Evolutionary conservation across 2,113 vertebrate genomes (phyloP).

Genomic region (Ciconia boyciana): DNA sequence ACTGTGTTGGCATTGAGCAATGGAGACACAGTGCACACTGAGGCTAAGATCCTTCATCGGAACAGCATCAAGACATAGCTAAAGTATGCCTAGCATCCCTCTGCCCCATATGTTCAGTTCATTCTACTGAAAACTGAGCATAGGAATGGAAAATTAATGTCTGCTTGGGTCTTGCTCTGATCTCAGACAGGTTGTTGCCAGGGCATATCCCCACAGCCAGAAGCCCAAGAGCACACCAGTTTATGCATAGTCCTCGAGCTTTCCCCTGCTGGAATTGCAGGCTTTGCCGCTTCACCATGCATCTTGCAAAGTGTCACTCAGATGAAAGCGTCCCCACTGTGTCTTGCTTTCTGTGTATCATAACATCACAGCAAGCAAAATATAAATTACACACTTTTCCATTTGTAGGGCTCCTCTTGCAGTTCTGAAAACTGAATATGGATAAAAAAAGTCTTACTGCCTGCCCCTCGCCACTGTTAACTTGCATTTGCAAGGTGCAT

Average conservation of each 20-base stretch:
- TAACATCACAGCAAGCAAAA: background rate
- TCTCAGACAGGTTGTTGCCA: background rate
- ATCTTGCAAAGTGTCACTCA: background rate
- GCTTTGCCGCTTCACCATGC: background rate
- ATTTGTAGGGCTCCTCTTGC: background rate
- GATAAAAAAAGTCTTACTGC: background rate
- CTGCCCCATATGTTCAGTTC: background rate
- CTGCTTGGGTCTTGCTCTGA: background rate
- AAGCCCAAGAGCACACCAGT: background rate
- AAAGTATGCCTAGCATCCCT: background rate
- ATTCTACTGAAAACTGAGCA: background rate
- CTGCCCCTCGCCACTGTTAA: background rate
- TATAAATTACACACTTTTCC: background rate
- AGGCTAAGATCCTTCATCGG: background rate
- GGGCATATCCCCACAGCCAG: background rate
- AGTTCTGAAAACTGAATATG: background rate
- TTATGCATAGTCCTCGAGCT: background rate
- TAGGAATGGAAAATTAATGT: background rate
- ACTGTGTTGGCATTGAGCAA: background rate
- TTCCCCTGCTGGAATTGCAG: background rate
- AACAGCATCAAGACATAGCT: background rate
- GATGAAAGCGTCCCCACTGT: background rate
- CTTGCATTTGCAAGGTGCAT: background rate
- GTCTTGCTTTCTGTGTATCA: background rate
- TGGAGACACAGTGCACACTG: background rate